A percentile compares a stretch with the other conserved stretches of the same genome.
Evolutionary conservation across 2,888 invertebrate species (phyloP).

Genomic region (Xestia sexstrigata): DNA sequence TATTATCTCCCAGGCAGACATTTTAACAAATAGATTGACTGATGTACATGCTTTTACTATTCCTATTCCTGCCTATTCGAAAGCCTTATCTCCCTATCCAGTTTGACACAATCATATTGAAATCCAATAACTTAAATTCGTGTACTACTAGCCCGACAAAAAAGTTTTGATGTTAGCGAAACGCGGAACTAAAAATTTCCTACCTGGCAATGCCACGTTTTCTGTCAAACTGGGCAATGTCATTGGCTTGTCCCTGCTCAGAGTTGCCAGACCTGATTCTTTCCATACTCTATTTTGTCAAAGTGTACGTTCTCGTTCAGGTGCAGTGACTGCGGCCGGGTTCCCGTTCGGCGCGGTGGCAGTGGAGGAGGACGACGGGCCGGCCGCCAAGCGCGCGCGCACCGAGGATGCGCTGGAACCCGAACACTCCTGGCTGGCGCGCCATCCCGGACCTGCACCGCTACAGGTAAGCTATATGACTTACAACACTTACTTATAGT

Average conservation of each 20-base stretch:
- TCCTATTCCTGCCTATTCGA: not conserved
- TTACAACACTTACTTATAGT: not conserved
- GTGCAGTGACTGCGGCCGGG: conserved; percentile 73
- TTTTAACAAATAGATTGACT: not conserved
- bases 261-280: too few relatives aligned
- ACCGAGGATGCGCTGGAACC: conserved; percentile 98
- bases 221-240: too few relatives aligned
- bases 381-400: conserved; percentile 96
- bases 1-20: not conserved
- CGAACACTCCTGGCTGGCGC: conserved; percentile 91
- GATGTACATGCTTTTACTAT: not conserved
- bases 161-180: too few relatives aligned
- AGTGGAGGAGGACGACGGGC: conserved; percentile 93
- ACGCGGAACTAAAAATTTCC: too few relatives aligned
- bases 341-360: conserved; percentile 71
- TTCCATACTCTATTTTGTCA: too few relatives aligned
- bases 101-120: not conserved
- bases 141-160: not conserved
- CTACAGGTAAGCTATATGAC: conserved; percentile 77
- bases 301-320: conserved; percentile 39
- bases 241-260: too few relatives aligned
- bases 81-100: too few relatives aligned
- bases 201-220: too few relatives aligned
- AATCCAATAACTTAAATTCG: not conserved
- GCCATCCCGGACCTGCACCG: conserved; percentile 78